Evolutionary conservation across 1,140 invertebrate species (phyloP).

Genomic region (Heliconius hermathena): DNA sequence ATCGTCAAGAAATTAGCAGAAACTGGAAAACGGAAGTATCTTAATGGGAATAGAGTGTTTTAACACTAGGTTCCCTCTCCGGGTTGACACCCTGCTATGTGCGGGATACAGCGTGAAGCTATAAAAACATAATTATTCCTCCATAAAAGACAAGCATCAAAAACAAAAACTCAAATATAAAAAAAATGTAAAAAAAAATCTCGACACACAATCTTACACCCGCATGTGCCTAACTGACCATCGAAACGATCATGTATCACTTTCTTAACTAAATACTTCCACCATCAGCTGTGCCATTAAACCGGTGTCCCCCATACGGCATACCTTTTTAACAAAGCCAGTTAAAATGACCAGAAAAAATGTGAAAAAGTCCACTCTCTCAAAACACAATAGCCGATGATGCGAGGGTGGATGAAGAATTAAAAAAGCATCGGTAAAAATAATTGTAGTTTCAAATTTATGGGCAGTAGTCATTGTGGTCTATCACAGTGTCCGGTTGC

Average conservation of each 20-base stretch:
- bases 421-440: slow-evolving; percentile 57
- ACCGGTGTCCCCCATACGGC: slow-evolving; percentile 14
- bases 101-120: too few relatives aligned
- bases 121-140: not conserved
- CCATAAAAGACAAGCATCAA: not conserved
- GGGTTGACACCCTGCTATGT: too few relatives aligned
- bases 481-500: slow-evolving; percentile 24
- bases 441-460: slow-evolving; percentile 65
- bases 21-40: too few relatives aligned
- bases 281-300: slow-evolving; percentile 26
- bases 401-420: slow-evolving; percentile 23
- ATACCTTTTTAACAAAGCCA: slow-evolving; percentile 29
- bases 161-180: not conserved
- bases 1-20: too few relatives aligned
- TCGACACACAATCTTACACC: slow-evolving; percentile 7
- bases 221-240: slow-evolving; percentile 30
- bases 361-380: slow-evolving; percentile 22
- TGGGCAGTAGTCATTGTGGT: slow-evolving; percentile 59
- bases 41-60: too few relatives aligned
- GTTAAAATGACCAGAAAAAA: slow-evolving; percentile 34
- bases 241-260: slow-evolving; percentile 27
- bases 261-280: slow-evolving; percentile 27
- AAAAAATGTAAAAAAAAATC: slow-evolving; percentile 3
- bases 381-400: slow-evolving; percentile 17
- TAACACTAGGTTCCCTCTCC: too few relatives aligned